These are phyloP conservation scores for Sporophila hypoxantha DNA, from an alignment of 2,113 vertebrate genomes.

Conservation along the genomic window DNA sequence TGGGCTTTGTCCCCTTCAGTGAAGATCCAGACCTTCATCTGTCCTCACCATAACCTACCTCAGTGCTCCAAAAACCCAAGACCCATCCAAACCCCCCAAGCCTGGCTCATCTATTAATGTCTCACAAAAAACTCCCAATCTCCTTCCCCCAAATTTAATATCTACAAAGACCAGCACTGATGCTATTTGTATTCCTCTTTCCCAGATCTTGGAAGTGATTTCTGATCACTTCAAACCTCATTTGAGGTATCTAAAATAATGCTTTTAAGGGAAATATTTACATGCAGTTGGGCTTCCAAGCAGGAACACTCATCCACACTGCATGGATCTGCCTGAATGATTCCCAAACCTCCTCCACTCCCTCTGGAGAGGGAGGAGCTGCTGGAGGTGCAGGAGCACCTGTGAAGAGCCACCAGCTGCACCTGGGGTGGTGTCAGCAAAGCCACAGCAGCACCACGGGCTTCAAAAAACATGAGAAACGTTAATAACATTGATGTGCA, in stretches of 20 bases:
- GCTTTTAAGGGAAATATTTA: background rate
- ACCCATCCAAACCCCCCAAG: background rate
- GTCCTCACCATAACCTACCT: background rate
- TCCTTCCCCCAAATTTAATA: background rate
- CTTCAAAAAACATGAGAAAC: background rate
- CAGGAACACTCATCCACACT: background rate
- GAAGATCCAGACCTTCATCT: background rate
- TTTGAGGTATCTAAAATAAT: background rate
- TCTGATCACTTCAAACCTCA: background rate
- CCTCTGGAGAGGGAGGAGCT: background rate
- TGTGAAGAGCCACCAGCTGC: background rate
- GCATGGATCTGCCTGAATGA: background rate
- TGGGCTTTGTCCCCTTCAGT: background rate
- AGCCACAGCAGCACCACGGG: background rate
- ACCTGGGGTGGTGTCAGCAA: background rate
- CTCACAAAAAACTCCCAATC: background rate
- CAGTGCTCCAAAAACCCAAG: background rate
- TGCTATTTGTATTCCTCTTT: background rate
- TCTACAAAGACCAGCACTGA: background rate
- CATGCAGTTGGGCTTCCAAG: background rate
- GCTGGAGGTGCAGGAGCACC: background rate
- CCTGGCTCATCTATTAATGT: background rate
- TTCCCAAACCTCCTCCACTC: background rate
- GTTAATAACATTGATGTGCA: background rate
- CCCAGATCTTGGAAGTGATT: background rate